Evolutionary conservation across 2,113 vertebrate genomes (phyloP).

Genomic region (Mesoclemmys tuberculata): DNA sequence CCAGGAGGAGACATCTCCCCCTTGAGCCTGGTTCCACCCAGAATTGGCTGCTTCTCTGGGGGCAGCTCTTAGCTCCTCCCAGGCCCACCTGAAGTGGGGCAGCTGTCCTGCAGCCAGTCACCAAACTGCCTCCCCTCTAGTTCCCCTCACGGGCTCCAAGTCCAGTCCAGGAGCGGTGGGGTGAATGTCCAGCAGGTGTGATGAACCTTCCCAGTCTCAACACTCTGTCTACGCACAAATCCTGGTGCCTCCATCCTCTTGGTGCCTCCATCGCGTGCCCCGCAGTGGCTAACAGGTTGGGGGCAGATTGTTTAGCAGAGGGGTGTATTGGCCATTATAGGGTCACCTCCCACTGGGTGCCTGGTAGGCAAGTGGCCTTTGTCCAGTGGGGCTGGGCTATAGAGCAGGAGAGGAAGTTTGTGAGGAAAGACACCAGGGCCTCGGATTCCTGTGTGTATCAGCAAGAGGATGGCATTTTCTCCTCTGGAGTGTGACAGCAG

Average conservation of each 20-base stretch:
- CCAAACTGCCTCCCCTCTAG: neutral
- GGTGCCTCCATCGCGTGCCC: neutral
- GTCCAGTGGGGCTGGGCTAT: neutral
- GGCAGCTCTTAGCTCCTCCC: neutral
- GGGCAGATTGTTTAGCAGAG: neutral
- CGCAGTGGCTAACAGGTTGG: neutral
- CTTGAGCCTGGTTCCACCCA: neutral
- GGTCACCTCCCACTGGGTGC: neutral
- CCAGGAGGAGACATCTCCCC: neutral
- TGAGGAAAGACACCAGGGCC: neutral
- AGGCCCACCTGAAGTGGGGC: neutral
- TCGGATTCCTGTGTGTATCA: neutral
- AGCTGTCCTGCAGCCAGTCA: neutral
- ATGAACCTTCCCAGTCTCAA: neutral
- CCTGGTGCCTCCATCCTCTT: neutral
- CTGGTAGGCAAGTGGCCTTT: neutral
- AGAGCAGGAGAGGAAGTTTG: neutral
- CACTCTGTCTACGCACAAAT: neutral
- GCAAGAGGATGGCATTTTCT: neutral
- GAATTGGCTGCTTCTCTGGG: neutral
- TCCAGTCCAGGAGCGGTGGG: neutral
- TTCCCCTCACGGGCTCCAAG: neutral
- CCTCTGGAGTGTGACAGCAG: neutral
- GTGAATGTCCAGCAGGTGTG: neutral
- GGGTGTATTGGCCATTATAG: neutral